Evolutionary conservation across 2,113 vertebrate genomes (phyloP).

Genomic region (Fukomys damarensis): DNA sequence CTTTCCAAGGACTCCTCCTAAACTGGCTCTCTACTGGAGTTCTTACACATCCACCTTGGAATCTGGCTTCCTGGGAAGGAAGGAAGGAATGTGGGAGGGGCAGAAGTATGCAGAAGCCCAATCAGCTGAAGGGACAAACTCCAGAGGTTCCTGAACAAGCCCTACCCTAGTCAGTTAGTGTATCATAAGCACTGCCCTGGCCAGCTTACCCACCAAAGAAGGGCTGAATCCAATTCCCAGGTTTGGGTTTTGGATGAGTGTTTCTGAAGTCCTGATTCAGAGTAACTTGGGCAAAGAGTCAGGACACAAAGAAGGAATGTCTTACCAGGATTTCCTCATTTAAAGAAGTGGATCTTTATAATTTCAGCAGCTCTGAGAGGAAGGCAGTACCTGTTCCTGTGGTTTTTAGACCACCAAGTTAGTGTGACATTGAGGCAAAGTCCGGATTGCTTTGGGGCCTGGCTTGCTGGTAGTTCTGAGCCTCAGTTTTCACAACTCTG

Average conservation of each 20-base stretch:
- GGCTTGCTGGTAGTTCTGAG: neutral
- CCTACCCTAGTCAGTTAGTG: neutral
- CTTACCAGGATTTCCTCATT: conserved; percentile 62
- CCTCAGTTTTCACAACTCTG: neutral
- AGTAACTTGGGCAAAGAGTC: conserved; percentile 61
- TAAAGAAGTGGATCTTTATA: conserved; percentile 16
- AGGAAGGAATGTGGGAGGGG: conserved; percentile 15
- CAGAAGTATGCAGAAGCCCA: neutral
- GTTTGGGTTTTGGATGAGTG: conserved; percentile 52
- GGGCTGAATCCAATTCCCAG: conserved; percentile 26
- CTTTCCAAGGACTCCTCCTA: neutral
- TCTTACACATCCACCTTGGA: conserved; percentile 6
- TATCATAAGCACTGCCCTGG: neutral
- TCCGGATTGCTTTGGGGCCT: neutral
- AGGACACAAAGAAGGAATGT: conserved; percentile 47
- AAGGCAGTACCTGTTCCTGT: neutral
- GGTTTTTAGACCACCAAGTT: neutral
- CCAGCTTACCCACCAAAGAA: neutral
- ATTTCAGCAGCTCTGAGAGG: neutral
- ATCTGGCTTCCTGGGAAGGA: neutral
- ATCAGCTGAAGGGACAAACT: neutral
- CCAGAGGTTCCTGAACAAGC: neutral
- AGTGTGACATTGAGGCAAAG: conserved; percentile 9
- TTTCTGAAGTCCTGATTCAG: conserved; percentile 34
- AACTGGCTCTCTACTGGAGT: neutral